A percentile compares a stretch with the other conserved stretches of the same genome.
Evolutionary conservation across 2,113 vertebrate genomes (phyloP).

Genomic region (Alethe diademata): DNA sequence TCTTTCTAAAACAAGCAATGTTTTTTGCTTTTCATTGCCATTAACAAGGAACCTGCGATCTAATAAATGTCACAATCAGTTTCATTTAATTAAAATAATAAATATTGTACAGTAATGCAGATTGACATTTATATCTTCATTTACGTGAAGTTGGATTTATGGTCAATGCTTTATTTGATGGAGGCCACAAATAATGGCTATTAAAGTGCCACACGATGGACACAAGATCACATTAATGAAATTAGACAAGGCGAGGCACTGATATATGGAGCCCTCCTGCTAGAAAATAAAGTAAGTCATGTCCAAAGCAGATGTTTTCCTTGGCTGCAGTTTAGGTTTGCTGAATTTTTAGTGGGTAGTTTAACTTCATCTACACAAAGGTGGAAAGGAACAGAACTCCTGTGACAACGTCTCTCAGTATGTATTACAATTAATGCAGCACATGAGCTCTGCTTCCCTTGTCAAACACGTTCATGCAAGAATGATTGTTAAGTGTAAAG

Average conservation of each 20-base stretch:
- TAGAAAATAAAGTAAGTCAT: conserved; percentile 43
- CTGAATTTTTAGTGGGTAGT: conserved; percentile 14
- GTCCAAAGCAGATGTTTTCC: conserved; percentile 61
- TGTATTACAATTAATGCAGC: not conserved
- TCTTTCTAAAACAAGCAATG: conserved; percentile 74
- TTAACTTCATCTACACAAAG: not conserved
- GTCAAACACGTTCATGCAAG: not conserved
- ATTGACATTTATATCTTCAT: conserved; percentile 88
- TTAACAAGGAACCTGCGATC: conserved; percentile 86
- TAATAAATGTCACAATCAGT: conserved; percentile 91
- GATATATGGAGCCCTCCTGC: conserved; percentile 68
- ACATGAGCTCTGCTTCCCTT: not conserved
- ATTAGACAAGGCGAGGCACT: conserved; percentile 80
- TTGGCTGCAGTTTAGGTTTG: conserved; percentile 9
- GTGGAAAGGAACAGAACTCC: not conserved
- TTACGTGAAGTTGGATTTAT: conserved; percentile 86
- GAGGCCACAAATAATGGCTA: conserved; percentile 90
- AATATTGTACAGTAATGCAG: conserved; percentile 88
- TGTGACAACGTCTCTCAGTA: not conserved
- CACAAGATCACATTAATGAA: conserved; percentile 89
- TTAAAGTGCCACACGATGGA: conserved; percentile 89
- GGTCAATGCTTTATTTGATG: conserved; percentile 82
- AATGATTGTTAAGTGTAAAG: not conserved
- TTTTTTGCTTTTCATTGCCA: conserved; percentile 76
- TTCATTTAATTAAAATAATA: conserved; percentile 98